A percentile compares a stretch with the other conserved stretches of the same genome.
These are phyloP conservation scores for Subanguina moxae DNA, from an alignment of 1,140 invertebrate species.

Conservation along the genomic window DNA sequence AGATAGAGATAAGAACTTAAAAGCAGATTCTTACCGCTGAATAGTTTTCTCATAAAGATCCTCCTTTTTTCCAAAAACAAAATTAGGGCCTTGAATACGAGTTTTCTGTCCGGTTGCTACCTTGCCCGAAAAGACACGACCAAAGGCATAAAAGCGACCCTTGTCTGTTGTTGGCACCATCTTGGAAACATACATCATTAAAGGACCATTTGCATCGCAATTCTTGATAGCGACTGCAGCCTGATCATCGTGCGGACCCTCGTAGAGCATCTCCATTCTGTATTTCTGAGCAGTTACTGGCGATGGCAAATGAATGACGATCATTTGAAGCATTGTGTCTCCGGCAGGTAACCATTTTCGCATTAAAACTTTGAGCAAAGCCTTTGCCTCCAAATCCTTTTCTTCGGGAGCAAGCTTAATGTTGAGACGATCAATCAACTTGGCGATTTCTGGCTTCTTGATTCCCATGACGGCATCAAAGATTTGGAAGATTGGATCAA, in stretches of 20 bases:
- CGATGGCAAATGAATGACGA: constrained; percentile 96
- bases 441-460: constrained; percentile 81
- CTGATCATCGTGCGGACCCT: constrained; percentile 94
- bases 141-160: constrained; percentile 98
- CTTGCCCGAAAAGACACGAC: constrained; percentile 90
- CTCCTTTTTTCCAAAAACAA: constrained; percentile 92
- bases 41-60: constrained; percentile 98
- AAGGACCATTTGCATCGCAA: constrained; percentile 88
- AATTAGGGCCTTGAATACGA: constrained; percentile 97
- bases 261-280: constrained; percentile 97
- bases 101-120: constrained; percentile 90
- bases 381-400: constrained; percentile 77
- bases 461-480: constrained; percentile 97
- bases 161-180: constrained; percentile 99
- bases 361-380: constrained; percentile 74
- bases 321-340: constrained; percentile 99
- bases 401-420: constrained; percentile 89
- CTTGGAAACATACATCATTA: no score
- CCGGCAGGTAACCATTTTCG: constrained; percentile 97
- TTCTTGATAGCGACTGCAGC: constrained; percentile 75
- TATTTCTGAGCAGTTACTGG: constrained; percentile 99
- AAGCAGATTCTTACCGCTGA: constrained; percentile 71
- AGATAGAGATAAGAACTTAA: constrained; percentile 10
- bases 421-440: constrained; percentile 79
- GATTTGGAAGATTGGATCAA: constrained; percentile 95